Evolutionary conservation across 2,888 invertebrate species (phyloP).

Genomic region (Rotaria macrura): DNA sequence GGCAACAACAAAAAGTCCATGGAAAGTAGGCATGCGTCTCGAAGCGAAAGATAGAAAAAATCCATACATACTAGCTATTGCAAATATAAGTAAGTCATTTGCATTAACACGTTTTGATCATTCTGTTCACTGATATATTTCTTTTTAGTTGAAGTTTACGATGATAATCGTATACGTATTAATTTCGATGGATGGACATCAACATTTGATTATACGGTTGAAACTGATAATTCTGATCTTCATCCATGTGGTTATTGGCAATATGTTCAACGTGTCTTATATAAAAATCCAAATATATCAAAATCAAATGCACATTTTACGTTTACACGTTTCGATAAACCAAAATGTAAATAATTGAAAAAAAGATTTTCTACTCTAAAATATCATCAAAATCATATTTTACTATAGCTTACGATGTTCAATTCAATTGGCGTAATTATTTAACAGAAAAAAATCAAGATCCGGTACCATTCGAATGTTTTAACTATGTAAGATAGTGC

Average conservation of each 20-base stretch:
- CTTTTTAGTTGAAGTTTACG: slow-evolving; percentile 21
- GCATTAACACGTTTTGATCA: fast-evolving
- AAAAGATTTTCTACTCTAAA: too few species aligned
- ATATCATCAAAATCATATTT: neutral
- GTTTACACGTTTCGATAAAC: neutral
- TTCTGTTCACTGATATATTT: neutral
- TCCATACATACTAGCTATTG: neutral
- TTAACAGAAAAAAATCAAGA: neutral
- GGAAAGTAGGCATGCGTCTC: slow-evolving; percentile 5
- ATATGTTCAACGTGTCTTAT: slow-evolving; percentile 15
- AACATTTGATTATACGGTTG: slow-evolving; percentile 23
- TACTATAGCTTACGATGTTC: neutral
- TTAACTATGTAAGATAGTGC: neutral
- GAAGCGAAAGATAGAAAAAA: slow-evolving; percentile 16
- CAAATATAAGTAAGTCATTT: neutral
- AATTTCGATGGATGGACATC: slow-evolving; percentile 29
- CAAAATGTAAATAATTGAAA: neutral
- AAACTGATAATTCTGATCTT: slow-evolving; percentile 17
- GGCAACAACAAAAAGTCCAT: neutral
- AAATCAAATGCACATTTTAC: neutral
- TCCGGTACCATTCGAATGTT: slow-evolving; percentile 22
- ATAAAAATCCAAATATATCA: neutral
- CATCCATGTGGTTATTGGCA: slow-evolving; percentile 23
- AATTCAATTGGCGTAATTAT: slow-evolving; percentile 22
- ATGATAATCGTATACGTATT: slow-evolving; percentile 13